A percentile compares a stretch with the other conserved stretches of the same genome.
Evolutionary conservation across 2,888 invertebrate species (phyloP).

Genomic region (Cenopis cana): DNA sequence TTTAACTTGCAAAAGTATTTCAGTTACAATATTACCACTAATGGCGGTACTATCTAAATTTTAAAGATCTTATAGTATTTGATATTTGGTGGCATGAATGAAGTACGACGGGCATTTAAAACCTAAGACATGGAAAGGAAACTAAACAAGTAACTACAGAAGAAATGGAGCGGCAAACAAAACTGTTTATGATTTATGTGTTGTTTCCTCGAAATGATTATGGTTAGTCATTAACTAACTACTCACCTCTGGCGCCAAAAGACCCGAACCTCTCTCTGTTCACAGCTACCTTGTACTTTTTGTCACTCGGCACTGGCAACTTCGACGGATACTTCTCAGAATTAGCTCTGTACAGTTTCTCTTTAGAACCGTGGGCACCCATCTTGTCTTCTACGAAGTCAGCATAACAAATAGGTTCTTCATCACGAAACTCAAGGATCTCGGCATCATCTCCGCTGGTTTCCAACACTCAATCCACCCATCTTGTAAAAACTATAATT

Average conservation of each 20-base stretch:
- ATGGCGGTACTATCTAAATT: too few species aligned
- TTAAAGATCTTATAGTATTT: too few species aligned
- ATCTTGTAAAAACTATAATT: conserved; percentile 5
- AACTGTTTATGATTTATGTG: background rate
- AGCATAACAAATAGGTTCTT: conserved; percentile 45
- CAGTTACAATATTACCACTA: too few species aligned
- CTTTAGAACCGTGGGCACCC: conserved; percentile 92
- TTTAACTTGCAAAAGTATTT: too few species aligned
- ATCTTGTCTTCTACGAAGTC: conserved; percentile 70
- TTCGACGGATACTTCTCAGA: conserved; percentile 86
- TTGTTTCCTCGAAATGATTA: background rate
- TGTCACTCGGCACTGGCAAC: conserved; percentile 83
- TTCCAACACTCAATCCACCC: background rate
- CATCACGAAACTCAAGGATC: conserved; percentile 70
- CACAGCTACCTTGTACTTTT: conserved; percentile 85
- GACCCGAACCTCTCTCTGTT: conserved; percentile 89
- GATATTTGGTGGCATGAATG: too few species aligned
- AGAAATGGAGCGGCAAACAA: too few species aligned
- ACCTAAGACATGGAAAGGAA: too few species aligned
- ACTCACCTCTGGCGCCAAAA: conserved; percentile 88
- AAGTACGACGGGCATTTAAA: too few species aligned
- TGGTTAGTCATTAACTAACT: conserved; percentile 7
- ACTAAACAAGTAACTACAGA: too few species aligned
- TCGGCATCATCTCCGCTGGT: conserved; percentile 48
- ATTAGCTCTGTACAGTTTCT: conserved; percentile 88